Conservation (phyloP, 2,888 invertebrate species). For the Deroplatys truncata region DNA sequence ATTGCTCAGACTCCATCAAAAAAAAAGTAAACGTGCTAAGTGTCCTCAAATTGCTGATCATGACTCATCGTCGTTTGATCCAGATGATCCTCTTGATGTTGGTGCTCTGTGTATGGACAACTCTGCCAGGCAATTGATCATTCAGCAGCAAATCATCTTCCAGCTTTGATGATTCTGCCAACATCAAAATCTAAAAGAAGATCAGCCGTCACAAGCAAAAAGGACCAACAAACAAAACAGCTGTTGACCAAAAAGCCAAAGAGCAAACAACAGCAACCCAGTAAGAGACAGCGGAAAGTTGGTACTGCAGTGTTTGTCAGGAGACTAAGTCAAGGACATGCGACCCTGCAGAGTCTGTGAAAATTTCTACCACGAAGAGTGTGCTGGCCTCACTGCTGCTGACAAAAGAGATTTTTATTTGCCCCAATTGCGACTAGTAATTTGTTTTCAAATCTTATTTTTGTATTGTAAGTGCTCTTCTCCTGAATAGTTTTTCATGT, state of each 20-base stretch:
- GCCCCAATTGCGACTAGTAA: not conserved
- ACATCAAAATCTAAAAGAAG: not conserved
- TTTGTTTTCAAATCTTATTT: not conserved
- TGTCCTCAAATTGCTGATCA: not conserved
- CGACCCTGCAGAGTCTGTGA: not conserved
- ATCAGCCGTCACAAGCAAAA: too few species aligned
- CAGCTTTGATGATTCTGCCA: not conserved
- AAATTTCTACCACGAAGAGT: conserved; percentile 9
- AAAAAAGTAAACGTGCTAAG: not conserved
- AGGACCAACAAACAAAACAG: too few species aligned
- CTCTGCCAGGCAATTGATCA: not conserved
- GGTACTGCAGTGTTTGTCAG: conserved; percentile 13
- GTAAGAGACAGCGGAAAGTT: conserved; percentile 3
- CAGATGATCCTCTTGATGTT: not conserved
- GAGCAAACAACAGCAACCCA: not conserved
- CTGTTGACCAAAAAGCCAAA: not conserved
- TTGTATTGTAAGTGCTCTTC: not conserved
- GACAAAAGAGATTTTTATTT: not conserved
- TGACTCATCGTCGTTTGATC: not conserved
- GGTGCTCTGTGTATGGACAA: conserved; percentile 1
- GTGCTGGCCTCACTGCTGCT: conserved; percentile 11
- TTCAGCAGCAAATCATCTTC: not conserved
- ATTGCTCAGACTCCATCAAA: not conserved
- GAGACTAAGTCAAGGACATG: not conserved
- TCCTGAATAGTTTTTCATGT: not conserved